phyloP scores from a whole-genome alignment of 2,113 vertebrate genomes.

The Gadus macrocephalus region DNA sequence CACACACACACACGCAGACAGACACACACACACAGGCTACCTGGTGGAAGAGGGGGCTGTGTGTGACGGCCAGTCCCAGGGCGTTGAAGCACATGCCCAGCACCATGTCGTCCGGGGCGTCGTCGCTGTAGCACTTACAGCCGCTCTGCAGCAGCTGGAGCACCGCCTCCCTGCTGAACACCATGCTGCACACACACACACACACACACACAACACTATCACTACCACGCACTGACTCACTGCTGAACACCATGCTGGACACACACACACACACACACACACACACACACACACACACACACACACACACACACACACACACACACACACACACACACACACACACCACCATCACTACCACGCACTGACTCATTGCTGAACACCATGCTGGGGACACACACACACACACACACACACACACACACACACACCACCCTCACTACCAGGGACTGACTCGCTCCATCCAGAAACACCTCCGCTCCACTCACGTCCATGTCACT shows the following conservation, averaged over 20 bases:
- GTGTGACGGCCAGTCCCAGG: slow-evolving; percentile 85
- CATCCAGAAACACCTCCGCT: no score
- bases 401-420: no score
- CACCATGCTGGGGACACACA: no score
- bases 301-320: background rate
- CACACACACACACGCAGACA: background rate
- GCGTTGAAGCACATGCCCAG: slow-evolving; percentile 95
- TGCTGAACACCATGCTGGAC: slow-evolving; percentile 92
- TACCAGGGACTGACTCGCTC: no score
- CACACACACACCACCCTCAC: no score
- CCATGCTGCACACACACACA: slow-evolving; percentile 77
- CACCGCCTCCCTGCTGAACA: slow-evolving; percentile 88
- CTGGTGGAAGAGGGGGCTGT: slow-evolving; percentile 96
- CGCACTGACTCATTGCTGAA: no score
- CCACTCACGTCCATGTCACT: no score
- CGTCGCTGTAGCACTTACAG: slow-evolving; percentile 90
- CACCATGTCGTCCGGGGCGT: slow-evolving; percentile 96
- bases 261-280: background rate
- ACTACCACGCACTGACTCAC: slow-evolving; percentile 68
- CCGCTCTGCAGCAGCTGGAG: slow-evolving; percentile 80
- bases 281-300: background rate
- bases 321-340: no score
- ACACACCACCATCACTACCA: no score
- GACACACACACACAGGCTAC: slow-evolving; percentile 29
- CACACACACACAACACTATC: background rate